Evolutionary conservation across 2,113 vertebrate species (phyloP).

Genomic region (Neoarius graeffei): DNA sequence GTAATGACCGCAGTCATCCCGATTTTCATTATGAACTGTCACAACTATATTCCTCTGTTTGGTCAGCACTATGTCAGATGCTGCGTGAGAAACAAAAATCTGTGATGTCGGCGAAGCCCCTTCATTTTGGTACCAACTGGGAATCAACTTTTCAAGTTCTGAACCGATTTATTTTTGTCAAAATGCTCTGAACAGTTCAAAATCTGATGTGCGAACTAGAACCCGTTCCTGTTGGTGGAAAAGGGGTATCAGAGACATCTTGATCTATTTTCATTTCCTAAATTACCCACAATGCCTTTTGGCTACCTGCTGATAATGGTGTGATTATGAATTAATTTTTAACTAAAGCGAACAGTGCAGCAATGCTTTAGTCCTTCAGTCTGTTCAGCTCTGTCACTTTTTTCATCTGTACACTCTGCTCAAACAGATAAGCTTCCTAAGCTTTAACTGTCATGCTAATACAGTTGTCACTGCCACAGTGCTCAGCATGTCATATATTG

Average conservation of each 20-base stretch:
- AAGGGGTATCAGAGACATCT: neutral
- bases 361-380: neutral
- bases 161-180: no score
- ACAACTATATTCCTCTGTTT: no score
- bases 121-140: no score
- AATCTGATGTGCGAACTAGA: no score
- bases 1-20: no score
- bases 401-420: neutral
- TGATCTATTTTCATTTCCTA: neutral
- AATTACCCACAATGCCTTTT: neutral
- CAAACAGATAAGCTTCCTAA: neutral
- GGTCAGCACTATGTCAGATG: no score
- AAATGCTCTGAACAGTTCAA: no score
- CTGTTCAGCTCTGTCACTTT: neutral
- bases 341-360: neutral
- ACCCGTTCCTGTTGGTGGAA: neutral
- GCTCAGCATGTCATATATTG: neutral
- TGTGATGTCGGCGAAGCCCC: no score
- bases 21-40: no score
- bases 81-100: no score
- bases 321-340: neutral
- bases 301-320: no score
- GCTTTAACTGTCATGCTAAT: neutral
- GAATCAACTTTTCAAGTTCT: no score
- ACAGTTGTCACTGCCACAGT: neutral